A percentile compares a stretch with the other conserved stretches of the same genome.
phyloP scores from a whole-genome alignment of 1,140 invertebrate genomes.

The Zaprionus camerounensis region DNA sequence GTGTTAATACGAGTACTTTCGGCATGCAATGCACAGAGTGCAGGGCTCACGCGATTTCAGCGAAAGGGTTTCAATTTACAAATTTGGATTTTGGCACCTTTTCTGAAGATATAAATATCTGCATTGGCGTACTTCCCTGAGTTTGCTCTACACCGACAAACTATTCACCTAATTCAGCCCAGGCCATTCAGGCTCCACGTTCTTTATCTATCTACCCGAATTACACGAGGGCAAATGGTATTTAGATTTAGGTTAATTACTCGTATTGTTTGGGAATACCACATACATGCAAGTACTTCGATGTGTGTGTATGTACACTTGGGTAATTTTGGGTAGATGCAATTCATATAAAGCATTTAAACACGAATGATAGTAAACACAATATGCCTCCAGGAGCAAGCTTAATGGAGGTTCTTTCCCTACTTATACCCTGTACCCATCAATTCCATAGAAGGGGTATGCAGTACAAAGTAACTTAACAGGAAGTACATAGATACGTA shows the following conservation, averaged over 20 bases:
- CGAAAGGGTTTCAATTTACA: conserved; percentile 24
- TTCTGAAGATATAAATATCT: conserved; percentile 29
- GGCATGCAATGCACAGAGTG: conserved; percentile 21
- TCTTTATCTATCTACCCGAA: conserved; percentile 32
- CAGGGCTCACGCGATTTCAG: conserved; percentile 28
- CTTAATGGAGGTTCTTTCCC: not conserved
- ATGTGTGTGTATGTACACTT: not conserved
- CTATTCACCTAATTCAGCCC: not conserved
- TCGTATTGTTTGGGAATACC: conserved; percentile 30
- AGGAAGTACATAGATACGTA: not conserved
- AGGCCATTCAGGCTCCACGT: conserved; percentile 16
- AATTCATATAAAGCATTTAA: not conserved
- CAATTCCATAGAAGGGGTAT: not conserved
- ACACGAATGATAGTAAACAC: not conserved
- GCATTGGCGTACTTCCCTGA: conserved; percentile 32
- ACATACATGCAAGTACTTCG: not conserved
- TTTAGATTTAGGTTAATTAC: conserved; percentile 59
- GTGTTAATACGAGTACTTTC: conserved; percentile 35
- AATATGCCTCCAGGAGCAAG: not conserved
- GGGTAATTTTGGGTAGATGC: not conserved
- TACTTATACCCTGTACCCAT: not conserved
- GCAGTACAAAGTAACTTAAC: not conserved
- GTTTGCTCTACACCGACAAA: not conserved
- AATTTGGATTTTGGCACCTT: conserved; percentile 36
- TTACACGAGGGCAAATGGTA: conserved; percentile 36